A percentile compares a stretch with the other conserved stretches of the same genome.
Conservation (phyloP, 2,113 vertebrate species). For the Caracal caracal region DNA sequence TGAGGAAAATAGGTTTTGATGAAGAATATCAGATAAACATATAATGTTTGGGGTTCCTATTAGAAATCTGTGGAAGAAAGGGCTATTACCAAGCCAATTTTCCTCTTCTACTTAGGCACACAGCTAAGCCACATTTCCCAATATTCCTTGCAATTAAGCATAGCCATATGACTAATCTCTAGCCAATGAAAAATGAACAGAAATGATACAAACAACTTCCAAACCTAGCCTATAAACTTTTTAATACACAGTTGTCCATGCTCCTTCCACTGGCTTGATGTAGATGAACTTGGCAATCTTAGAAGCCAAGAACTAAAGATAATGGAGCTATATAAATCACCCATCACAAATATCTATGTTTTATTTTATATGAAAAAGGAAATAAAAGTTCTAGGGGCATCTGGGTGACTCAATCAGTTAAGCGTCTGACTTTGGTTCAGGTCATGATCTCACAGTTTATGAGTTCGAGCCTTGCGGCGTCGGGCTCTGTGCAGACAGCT, state of each 20-base stretch:
- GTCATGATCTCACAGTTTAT: no score
- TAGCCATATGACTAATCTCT: background rate
- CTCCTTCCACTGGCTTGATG: background rate
- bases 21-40: background rate
- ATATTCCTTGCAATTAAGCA: background rate
- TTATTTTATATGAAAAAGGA: constrained; percentile 11
- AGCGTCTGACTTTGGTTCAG: no score
- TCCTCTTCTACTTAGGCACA: background rate
- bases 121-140: background rate
- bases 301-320: background rate
- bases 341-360: background rate
- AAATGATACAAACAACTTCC: background rate
- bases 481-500: no score
- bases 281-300: background rate
- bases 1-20: background rate
- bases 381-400: background rate
- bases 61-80: background rate
- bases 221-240: background rate
- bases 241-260: background rate
- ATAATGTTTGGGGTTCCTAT: background rate
- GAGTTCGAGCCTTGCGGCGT: no score
- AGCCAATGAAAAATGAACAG: background rate
- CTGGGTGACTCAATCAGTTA: no score
- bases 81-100: background rate
- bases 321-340: background rate